Base-by-base conservation (phyloP, 2,113 vertebrate genomes). In the Rhinolophus sinicus region DNA sequence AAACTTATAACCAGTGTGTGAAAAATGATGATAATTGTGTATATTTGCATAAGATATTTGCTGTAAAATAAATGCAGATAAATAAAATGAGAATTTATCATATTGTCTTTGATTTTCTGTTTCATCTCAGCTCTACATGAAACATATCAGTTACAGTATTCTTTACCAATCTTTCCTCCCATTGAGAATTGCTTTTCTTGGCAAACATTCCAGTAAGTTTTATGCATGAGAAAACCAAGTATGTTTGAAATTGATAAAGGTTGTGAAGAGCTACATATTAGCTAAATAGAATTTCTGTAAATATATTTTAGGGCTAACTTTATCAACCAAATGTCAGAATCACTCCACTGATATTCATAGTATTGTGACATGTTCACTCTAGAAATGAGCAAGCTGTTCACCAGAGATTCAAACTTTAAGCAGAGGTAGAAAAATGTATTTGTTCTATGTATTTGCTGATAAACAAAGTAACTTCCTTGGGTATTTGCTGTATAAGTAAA, bases 231-330 rank as follows among this genome's bases (percentile, higher is more conserved):
- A 94, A 97, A 89, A 94, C 65, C 80, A 90, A 98, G 82, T 89
- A 58, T 98, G 97, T 96, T 96, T 98, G 96, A 98, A 98, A 98
- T 95, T 98, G 97, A 98, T 98, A 98, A 98, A 98, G 58, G 54
- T 95, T 97, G 95, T 96, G 73, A 93, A 98, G 89, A 97, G 82
- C 93, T 93, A 22, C 96, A 83, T 95, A 83, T 95, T 97, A 98
- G 95, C 90, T 96, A 97, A 97, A 96, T 67, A 97, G 94, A 88
- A 56, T 96, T 97, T 96, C 83, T 94, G 84, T 94, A 97, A 98
- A 97, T 97, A 96, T 96, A 97, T 98, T 98, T 98, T 98, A 97
- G 98, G 97, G 86, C 62, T 98, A 98, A 98, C 97, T 90, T 98
- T 98, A 98, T 98, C 97, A 98, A 78, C 15, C 65, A 93, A 98